Base-by-base conservation (phyloP, 2,113 vertebrate species). In the Pagrus major region DNA sequence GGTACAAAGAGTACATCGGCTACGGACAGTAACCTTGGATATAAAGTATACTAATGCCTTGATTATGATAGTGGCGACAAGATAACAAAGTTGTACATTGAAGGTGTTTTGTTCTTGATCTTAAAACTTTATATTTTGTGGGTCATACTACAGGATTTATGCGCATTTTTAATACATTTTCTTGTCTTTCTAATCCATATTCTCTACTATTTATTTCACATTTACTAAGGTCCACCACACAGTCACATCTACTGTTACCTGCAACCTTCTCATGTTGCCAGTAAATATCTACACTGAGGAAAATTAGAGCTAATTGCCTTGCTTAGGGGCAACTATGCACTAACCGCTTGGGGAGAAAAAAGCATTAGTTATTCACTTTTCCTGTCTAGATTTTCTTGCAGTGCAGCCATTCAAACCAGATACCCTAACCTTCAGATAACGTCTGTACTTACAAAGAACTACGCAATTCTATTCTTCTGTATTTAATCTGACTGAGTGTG, bases 31-130 rank as follows among this genome's bases (percentile, higher is more conserved):
- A 59, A 58, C n/a, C 63, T 20, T 63, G 21, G 55, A 76, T 56
- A 60, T 58, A 74, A 49, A 58, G n/a, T 51, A 11, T 65, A 71
- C 52, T 41, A 49, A 63, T 74, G 11, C n/a, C 42, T 51, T 78
- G 51, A 78, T 83, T 73, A 54, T 59, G 2, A 78, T 10, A 27
- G 47, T 8, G 2, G 46, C 55, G 55, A 68, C 4, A 55, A 5
- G 1, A 74, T 58, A 4, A 65, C 14, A 59, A 1, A 65, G 31
- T 14, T 47, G 11, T 51, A 23, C 5, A 37, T 2, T 31, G 11
- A 6, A 14, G n/a, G 23, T 29, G 23, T 8, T 35, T 42, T 41
- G 12, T 29, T 9, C 10, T 14, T 14, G 4, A 27, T 41, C 1
- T 33, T 15, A 23, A 15, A 70, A 9, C 29, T 58, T 58, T 23